A percentile compares a stretch with the other conserved stretches of the same genome.
phyloP scores from a whole-genome alignment of 37 sponge, comb jelly and placozoan genomes.

The Beroe ovata region DNA sequence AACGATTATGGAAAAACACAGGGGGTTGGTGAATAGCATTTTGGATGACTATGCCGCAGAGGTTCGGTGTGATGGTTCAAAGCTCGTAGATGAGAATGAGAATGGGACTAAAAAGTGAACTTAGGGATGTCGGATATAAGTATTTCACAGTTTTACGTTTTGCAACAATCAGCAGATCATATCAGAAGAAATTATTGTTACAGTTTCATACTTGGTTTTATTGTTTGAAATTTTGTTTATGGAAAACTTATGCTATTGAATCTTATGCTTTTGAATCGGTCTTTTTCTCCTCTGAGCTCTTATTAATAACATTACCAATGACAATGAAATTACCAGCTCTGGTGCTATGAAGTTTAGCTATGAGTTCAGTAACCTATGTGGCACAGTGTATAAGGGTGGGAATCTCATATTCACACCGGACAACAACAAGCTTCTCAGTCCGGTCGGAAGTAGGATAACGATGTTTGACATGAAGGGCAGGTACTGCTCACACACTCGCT shows the following conservation, averaged over 20 bases:
- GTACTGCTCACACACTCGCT: no score
- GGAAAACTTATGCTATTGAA: no score
- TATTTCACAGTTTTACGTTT: no score
- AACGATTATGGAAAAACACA: conserved; percentile 33
- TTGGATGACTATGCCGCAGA: conserved; percentile 17
- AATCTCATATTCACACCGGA: conserved; percentile 81
- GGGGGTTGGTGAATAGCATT: conserved; percentile 33
- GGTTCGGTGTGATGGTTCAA: no score
- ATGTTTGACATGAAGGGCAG: conserved; percentile 88
- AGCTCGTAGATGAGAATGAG: no score
- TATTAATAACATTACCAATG: neutral
- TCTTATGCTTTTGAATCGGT: no score
- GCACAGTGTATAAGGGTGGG: conserved; percentile 90
- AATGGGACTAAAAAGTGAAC: neutral
- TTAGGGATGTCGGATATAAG: no score
- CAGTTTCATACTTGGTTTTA: no score
- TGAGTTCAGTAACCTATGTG: conserved; percentile 94
- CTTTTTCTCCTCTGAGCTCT: no score
- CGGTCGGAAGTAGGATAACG: conserved; percentile 94
- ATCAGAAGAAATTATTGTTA: no score
- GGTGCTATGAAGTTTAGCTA: conserved; percentile 66
- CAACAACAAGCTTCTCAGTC: conserved; percentile 84
- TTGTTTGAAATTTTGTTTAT: no score
- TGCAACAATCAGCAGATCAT: no score
- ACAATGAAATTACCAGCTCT: conserved; percentile 9